Base-by-base conservation (phyloP, 2,888 invertebrate species). In the Lissonota sp. region DNA sequence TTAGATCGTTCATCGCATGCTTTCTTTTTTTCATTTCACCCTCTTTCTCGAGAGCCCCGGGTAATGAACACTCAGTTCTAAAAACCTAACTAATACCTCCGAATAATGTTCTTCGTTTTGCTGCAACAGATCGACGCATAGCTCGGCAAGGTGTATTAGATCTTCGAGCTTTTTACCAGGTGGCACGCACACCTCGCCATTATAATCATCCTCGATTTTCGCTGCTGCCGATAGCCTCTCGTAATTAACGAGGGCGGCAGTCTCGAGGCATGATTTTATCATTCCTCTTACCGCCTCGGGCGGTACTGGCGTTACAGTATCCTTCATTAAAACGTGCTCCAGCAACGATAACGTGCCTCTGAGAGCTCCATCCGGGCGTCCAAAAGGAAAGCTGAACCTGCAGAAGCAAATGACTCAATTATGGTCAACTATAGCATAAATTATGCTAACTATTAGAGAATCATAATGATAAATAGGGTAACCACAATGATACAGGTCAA, bases 21-120 rank as follows among this genome's bases (percentile, higher is more conserved):
- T n/a, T 14, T 5, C 1, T 6, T 55, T 55, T 53, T 58, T 42
- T 6, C 72, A 39, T 44, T 26, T 26, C 53, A 64, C 71, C 83
- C 84, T 84, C 85, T 83, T 76, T 69, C 86, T 86, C 86, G 85
- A 86, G 83, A 84, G 81, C 83, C 82, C 85, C 83, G 83, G 74
- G 86, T 81, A 88, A 88, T 87, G 80, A 89, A 89, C 89, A 91
- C 85, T 89, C 87, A 90, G 89, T 90, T 91, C 90, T 90, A 92
- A 90, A 91, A 92, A 92, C 91, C 90, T 89, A 91, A 91, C 91
- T 91, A 92, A 92, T 95, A 99, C 99, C 98, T 99, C 99, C 85
- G 99, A 98, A 93, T 99, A 99, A 93, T 99, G 99, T 93, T 99
- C 99, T 94, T 99, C 99, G 92, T 99, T 99, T 93, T 99, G 99